Percentiles rank a stretch among this genome's conserved stretches.
Evolutionary conservation across 2,797 vertebrate genomes (phyloP).

Genomic region (Aselliscus stoliczkanus): DNA sequence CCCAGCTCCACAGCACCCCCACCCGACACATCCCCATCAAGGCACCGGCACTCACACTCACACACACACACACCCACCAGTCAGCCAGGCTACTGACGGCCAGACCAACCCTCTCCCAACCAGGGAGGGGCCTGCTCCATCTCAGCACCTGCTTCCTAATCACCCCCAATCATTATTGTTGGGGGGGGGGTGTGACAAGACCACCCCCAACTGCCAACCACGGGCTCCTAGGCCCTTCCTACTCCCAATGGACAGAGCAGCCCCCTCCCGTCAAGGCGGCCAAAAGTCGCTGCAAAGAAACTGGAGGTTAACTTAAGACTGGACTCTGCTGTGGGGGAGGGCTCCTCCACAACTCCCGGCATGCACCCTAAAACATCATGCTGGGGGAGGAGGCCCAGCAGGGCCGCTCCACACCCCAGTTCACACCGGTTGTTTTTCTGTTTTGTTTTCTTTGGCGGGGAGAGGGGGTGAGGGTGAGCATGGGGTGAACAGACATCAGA

Average conservation of each 20-base stretch:
- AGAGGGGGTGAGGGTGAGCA: conserved; percentile 8
- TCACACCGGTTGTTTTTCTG: conserved; percentile 35
- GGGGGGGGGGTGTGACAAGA: not conserved
- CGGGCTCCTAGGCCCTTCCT: not conserved
- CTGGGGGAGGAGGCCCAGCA: conserved; percentile 65
- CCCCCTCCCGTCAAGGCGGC: conserved; percentile 60
- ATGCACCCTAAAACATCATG: conserved; percentile 68
- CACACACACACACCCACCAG: conserved; percentile 43
- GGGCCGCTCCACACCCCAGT: conserved; percentile 61
- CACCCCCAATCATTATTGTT: not conserved
- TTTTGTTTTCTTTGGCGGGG: not conserved
- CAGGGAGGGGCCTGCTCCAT: conserved; percentile 73
- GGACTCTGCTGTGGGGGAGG: conserved; percentile 65
- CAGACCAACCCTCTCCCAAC: conserved; percentile 55
- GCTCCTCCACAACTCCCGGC: conserved; percentile 67
- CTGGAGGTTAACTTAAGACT: conserved; percentile 74
- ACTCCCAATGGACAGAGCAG: conserved; percentile 61
- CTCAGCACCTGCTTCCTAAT: not conserved
- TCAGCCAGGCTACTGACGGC: conserved; percentile 69
- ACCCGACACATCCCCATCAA: not conserved
- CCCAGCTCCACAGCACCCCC: not conserved
- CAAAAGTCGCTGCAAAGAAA: conserved; percentile 77
- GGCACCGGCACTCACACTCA: not conserved
- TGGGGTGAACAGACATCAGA: conserved; percentile 66
- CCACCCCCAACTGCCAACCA: not conserved